These are phyloP conservation scores for Galeopterus variegatus DNA, from an alignment of 2,113 vertebrate species.

Conservation along the genomic window DNA sequence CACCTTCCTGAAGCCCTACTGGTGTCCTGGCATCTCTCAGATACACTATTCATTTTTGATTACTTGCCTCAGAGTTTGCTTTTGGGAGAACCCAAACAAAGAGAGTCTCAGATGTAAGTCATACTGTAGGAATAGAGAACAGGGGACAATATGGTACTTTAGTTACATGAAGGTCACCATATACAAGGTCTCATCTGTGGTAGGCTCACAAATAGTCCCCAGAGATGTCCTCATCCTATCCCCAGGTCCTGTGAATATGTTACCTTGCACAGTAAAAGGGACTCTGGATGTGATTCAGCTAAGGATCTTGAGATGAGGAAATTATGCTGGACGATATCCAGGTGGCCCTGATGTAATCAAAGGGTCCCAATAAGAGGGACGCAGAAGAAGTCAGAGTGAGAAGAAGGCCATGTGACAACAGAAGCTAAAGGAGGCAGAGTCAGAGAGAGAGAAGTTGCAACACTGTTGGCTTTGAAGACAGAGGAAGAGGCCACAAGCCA, in stretches of 20 bases:
- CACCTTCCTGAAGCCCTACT: background rate
- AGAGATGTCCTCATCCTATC: background rate
- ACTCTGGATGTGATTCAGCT: background rate
- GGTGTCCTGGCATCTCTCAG: too few species aligned
- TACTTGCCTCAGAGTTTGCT: background rate
- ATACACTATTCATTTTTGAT: background rate
- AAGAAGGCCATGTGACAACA: background rate
- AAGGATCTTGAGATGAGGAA: background rate
- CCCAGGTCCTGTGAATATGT: background rate
- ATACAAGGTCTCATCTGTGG: background rate
- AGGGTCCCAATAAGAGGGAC: background rate
- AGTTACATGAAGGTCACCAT: background rate
- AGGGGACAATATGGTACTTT: background rate
- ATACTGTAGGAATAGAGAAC: background rate
- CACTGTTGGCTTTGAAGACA: background rate
- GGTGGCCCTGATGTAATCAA: background rate
- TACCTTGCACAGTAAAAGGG: background rate
- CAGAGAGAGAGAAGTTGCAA: background rate
- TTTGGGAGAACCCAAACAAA: background rate
- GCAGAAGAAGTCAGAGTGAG: background rate
- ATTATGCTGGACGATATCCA: background rate
- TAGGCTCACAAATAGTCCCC: background rate
- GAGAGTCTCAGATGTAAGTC: background rate
- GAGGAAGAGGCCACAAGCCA: background rate
- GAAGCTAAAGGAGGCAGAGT: background rate